Evolutionary conservation across 2,888 invertebrate genomes (phyloP).

Genomic region (Leptopilina syphax): DNA sequence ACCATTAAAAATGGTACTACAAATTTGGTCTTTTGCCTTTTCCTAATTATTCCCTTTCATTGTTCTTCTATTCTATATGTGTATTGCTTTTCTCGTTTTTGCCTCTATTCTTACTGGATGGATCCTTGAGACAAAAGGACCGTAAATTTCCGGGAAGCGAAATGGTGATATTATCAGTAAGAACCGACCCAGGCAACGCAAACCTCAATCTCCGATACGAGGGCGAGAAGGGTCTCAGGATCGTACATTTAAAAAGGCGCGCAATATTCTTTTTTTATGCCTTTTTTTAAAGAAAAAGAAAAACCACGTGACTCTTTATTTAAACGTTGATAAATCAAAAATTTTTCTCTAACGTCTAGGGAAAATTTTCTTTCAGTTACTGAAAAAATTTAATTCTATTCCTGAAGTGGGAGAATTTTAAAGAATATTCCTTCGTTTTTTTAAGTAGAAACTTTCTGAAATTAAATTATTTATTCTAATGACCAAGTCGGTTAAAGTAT

Average conservation of each 20-base stretch:
- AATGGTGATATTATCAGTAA: slow-evolving; percentile 59
- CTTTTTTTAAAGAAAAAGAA: too few relatives aligned
- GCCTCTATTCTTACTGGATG: slow-evolving; percentile 52
- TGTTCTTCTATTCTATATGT: slow-evolving; percentile 44
- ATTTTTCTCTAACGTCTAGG: too few relatives aligned
- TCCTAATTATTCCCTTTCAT: not conserved
- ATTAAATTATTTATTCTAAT: too few relatives aligned
- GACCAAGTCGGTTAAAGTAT: too few relatives aligned
- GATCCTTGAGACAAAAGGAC: slow-evolving; percentile 62
- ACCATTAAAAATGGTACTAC: not conserved
- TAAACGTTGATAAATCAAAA: too few relatives aligned
- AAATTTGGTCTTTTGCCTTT: not conserved
- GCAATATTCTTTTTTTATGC: not conserved
- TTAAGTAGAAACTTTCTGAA: too few relatives aligned
- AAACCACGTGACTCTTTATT: too few relatives aligned
- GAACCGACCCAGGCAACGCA: slow-evolving; percentile 43
- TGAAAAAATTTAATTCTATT: too few relatives aligned
- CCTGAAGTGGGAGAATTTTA: too few relatives aligned
- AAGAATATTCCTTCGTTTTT: too few relatives aligned
- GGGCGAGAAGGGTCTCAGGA: slow-evolving; percentile 17
- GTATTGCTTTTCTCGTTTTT: slow-evolving; percentile 41
- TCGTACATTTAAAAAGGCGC: not conserved
- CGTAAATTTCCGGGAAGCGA: slow-evolving; percentile 61
- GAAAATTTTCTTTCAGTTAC: too few relatives aligned
- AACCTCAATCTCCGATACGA: slow-evolving; percentile 43